Conservation (phyloP, 1,140 invertebrate genomes). For the Drosophila aff. region DNA sequence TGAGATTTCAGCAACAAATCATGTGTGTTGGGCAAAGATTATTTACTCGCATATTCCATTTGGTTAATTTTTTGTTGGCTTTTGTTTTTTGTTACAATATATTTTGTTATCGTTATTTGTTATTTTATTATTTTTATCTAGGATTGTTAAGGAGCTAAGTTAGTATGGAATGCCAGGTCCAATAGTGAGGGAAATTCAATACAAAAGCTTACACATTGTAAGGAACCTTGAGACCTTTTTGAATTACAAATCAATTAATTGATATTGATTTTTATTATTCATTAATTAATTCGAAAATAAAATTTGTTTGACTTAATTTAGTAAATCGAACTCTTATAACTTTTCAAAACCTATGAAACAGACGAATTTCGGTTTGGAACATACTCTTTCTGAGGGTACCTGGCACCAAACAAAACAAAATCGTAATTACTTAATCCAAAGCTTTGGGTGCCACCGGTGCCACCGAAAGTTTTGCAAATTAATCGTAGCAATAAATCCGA, state of each 20-base stretch:
- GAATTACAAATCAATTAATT: no score
- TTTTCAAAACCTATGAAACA: not conserved
- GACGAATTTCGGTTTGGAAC: not conserved
- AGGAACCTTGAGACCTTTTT: no score
- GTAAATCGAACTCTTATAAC: not conserved
- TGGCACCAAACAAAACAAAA: not conserved
- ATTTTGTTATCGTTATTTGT: no score
- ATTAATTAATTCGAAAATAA: no score
- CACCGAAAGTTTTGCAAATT: conserved; percentile 33
- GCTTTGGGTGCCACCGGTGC: not conserved
- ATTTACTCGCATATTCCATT: not conserved
- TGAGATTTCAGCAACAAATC: not conserved
- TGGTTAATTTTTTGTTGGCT: not conserved
- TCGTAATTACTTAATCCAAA: conserved; percentile 4
- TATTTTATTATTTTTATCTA: no score
- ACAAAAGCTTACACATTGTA: no score
- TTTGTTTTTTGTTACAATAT: no score
- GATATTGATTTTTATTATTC: no score
- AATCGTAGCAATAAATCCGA: conserved; percentile 34
- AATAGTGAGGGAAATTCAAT: no score
- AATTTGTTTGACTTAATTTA: no score
- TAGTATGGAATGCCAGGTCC: no score
- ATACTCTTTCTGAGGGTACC: not conserved
- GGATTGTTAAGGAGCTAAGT: no score
- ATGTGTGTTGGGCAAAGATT: not conserved